Evolutionary conservation across 2,888 invertebrate species (phyloP), one percentile per base, ranked within the genome.

Genomic region (Autographa gamma): DNA sequence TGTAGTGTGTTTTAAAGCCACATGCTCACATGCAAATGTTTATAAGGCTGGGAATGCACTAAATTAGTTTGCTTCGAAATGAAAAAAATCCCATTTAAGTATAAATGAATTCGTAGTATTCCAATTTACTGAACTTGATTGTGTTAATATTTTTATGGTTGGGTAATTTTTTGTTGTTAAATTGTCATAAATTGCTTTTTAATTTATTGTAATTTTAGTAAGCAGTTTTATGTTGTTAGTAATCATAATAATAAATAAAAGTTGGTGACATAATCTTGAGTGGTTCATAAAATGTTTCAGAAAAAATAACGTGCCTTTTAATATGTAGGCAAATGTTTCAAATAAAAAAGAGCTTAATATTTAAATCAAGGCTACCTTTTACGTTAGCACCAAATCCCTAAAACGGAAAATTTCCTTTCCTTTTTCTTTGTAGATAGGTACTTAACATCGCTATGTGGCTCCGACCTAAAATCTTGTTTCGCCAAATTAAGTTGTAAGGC

Each of bases 11-110:
- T 81, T 77, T 77, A 77, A 76, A 71, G 67, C 65, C 60, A 78
- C 76, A 75, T 78, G 72, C 60, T 69, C 69, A 79, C 83, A 79
- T 81, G 82, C 83, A 79, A 80, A 73, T 80, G 31, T 80, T 74
- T 69, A 18, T 69, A 72, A 80, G 19, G 71, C n/a, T 66, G 38
- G 65, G 79, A 74, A 80, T 82, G 80, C 65, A 82, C 62, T 70
- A 71, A 76, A 82, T 81, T 76, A 66, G 68, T 75, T 77, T 69
- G 60, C 52, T 70, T 75, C 59, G 16, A 60, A 80, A 77, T 67
- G 63, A 54, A 69, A 71, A 71, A 65, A 73, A 56, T 60, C 60
- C 66, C 66, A 63, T 70, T 69, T 66, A 67, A 66, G 62, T 72
- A 64, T 11, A 59, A 73, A 73, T 31, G 63, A 66, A 78, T 82